These are phyloP conservation scores for Tribolium madens DNA, from an alignment of 1,140 invertebrate genomes.

Conservation along the genomic window DNA sequence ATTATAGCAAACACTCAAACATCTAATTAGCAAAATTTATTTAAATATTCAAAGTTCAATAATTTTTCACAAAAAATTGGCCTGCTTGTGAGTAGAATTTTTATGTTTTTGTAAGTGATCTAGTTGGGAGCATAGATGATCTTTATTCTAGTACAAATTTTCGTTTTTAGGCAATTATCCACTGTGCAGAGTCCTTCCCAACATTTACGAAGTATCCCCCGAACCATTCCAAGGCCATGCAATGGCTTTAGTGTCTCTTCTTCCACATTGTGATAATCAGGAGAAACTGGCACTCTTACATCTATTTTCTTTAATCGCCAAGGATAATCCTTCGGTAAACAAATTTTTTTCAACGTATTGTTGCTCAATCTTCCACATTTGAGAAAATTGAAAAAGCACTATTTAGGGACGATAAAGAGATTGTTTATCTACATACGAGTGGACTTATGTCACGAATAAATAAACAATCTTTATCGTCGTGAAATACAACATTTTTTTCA, in stretches of 20 bases:
- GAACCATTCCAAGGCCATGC: slow-evolving; percentile 88
- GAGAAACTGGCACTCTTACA: slow-evolving; percentile 87
- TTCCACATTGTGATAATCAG: slow-evolving; percentile 84
- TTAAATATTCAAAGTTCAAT: no score
- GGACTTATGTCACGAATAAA: no score
- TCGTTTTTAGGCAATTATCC: slow-evolving; percentile 85
- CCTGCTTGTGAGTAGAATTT: no score
- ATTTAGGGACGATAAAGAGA: no score
- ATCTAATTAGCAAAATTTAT: no score
- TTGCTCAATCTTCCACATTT: not conserved
- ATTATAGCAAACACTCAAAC: no score
- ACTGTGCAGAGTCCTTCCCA: slow-evolving; percentile 85
- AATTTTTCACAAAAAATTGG: no score
- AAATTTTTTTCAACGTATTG: not conserved
- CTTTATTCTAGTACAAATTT: not conserved
- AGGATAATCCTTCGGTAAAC: slow-evolving; percentile 79
- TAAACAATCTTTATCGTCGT: no score
- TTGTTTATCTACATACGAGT: no score
- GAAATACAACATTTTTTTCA: no score
- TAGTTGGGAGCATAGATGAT: not conserved
- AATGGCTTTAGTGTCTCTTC: slow-evolving; percentile 82
- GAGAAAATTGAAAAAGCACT: no score
- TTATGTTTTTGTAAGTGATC: no score
- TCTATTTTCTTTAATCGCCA: slow-evolving; percentile 84
- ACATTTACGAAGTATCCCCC: slow-evolving; percentile 88